A percentile compares a stretch with the other conserved stretches of the same genome.
Evolutionary conservation across 2,797 vertebrate genomes (phyloP).

Genomic region (Tamandua tetradactyla): DNA sequence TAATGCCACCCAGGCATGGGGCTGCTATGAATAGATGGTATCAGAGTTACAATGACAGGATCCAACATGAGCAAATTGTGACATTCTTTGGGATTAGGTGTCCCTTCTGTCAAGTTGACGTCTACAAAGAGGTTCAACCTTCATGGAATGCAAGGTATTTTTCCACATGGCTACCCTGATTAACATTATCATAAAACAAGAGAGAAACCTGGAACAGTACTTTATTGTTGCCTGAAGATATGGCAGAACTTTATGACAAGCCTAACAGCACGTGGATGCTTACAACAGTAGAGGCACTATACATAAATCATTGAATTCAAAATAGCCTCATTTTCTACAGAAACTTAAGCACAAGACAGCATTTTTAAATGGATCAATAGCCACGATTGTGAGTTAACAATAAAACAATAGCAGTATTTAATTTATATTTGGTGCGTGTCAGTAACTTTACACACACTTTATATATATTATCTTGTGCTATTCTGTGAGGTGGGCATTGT

Average conservation of each 20-base stretch:
- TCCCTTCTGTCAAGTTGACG: conserved; percentile 74
- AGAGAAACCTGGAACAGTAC: background rate
- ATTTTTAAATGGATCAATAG: background rate
- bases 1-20: background rate
- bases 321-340: background rate
- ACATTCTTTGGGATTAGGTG: conserved; percentile 80
- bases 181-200: background rate
- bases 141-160: conserved; percentile 60
- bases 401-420: background rate
- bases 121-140: conserved; percentile 62
- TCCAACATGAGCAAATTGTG: conserved; percentile 67
- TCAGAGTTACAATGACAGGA: conserved; percentile 39
- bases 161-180: background rate
- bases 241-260: background rate
- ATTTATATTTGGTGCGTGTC: background rate
- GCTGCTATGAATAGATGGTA: conserved; percentile 57
- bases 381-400: background rate
- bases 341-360: background rate
- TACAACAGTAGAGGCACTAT: background rate
- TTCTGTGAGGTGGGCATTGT: background rate
- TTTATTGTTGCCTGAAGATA: background rate
- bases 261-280: background rate
- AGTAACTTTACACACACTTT: background rate
- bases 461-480: background rate
- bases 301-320: background rate